These are phyloP conservation scores for Cyrtodaria siliqua DNA, from an alignment of 2,888 invertebrate genomes.

Conservation along the genomic window DNA sequence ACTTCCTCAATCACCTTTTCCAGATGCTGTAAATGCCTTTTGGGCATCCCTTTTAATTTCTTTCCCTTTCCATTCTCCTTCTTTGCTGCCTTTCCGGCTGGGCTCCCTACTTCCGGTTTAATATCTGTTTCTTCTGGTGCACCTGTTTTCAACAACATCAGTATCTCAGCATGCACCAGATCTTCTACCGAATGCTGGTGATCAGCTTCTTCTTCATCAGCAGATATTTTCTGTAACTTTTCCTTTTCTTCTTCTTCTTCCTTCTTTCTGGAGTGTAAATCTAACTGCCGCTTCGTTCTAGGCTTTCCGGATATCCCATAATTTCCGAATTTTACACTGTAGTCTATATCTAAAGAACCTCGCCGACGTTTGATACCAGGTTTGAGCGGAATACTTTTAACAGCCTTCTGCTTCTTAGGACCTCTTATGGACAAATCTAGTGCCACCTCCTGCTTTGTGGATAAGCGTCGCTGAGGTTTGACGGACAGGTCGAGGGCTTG, in stretches of 20 bases:
- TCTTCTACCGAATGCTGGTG: slow-evolving; percentile 60
- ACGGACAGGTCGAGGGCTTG: slow-evolving; percentile 57
- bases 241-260: slow-evolving; percentile 53
- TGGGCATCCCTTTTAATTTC: not conserved
- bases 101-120: not conserved
- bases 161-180: slow-evolving; percentile 61
- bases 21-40: slow-evolving; percentile 5
- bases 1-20: slow-evolving; percentile 24
- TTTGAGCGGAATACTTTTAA: slow-evolving; percentile 17
- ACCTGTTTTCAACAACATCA: slow-evolving; percentile 51
- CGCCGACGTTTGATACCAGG: slow-evolving; percentile 24
- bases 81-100: slow-evolving; percentile 9
- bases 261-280: slow-evolving; percentile 35
- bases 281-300: slow-evolving; percentile 53
- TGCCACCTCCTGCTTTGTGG: slow-evolving; percentile 30
- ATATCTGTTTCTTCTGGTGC: slow-evolving; percentile 31
- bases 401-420: slow-evolving; percentile 20
- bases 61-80: slow-evolving; percentile 1
- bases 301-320: slow-evolving; percentile 52
- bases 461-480: not conserved
- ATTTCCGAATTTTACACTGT: slow-evolving; percentile 52
- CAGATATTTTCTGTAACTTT: slow-evolving; percentile 3
- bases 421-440: slow-evolving; percentile 46
- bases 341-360: slow-evolving; percentile 40
- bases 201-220: slow-evolving; percentile 19